Evolutionary conservation across 1,140 invertebrate species (phyloP).

Genomic region (Nasonia longicornis): DNA sequence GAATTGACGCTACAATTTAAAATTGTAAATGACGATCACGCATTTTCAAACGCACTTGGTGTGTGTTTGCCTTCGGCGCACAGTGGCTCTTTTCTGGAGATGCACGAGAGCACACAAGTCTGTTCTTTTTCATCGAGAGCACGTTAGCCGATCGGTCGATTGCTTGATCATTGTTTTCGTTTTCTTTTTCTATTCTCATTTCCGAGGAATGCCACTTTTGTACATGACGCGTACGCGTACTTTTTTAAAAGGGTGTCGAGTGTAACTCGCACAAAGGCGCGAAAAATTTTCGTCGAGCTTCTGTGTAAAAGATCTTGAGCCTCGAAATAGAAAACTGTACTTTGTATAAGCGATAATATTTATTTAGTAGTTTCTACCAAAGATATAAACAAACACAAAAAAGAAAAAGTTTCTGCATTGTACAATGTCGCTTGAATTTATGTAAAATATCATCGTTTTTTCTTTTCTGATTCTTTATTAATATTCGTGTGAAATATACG

Average conservation of each 20-base stretch:
- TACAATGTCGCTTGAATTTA: conserved; percentile 50
- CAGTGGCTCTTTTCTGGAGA: background rate
- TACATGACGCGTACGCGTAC: conserved; percentile 23
- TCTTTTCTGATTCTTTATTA: conserved; percentile 36
- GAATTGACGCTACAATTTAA: conserved; percentile 27
- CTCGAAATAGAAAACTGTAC: conserved; percentile 44
- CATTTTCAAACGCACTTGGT: conserved; percentile 30
- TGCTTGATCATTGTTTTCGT: background rate
- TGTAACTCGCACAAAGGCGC: conserved; percentile 37
- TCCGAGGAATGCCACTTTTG: background rate
- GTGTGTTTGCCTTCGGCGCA: background rate
- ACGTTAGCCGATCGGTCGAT: conserved; percentile 22
- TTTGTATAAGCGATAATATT: conserved; percentile 62
- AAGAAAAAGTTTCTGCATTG: conserved; percentile 59
- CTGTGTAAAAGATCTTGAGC: conserved; percentile 33
- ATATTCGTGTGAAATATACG: conserved; percentile 31
- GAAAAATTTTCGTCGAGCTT: conserved; percentile 27
- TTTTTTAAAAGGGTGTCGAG: conserved; percentile 29
- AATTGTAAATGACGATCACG: conserved; percentile 18
- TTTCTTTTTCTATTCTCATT: conserved; percentile 2
- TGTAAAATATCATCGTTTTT: conserved; percentile 52
- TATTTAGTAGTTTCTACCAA: conserved; percentile 70
- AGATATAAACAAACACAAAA: conserved; percentile 56
- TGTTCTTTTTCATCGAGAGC: conserved; percentile 6
- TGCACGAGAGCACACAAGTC: conserved; percentile 1